A percentile compares a stretch with the other conserved stretches of the same genome.
Conservation (phyloP, 2,888 invertebrate species). For the Pyrochroa serraticornis region DNA sequence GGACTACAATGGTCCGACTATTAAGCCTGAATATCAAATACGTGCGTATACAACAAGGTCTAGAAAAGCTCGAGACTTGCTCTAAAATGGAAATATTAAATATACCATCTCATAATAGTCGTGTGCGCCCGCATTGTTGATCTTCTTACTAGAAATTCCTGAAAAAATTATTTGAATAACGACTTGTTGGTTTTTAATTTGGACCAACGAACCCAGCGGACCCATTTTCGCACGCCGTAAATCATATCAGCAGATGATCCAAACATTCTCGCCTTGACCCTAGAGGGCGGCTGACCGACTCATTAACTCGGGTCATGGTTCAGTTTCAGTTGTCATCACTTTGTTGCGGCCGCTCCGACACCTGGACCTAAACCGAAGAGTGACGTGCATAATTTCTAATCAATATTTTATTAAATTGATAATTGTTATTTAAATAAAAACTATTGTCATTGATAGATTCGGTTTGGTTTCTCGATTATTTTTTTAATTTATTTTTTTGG, state of each 20-base stretch:
- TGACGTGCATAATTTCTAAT: too few relatives aligned
- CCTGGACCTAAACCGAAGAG: background rate
- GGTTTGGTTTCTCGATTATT: too few relatives aligned
- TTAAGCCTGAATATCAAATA: conserved; percentile 47
- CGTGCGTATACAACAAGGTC: conserved; percentile 5
- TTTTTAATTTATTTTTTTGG: too few relatives aligned
- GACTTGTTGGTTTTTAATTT: background rate
- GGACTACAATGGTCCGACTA: conserved; percentile 51
- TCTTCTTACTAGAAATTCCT: too few relatives aligned
- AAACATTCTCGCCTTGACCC: background rate
- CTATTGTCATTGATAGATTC: too few relatives aligned
- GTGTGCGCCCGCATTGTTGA: too few relatives aligned
- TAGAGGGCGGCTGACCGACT: conserved; percentile 4
- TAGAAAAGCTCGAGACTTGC: background rate
- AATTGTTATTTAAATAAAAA: too few relatives aligned
- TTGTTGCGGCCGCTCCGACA: background rate
- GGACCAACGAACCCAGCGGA: background rate
- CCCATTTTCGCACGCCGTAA: conserved; percentile 4
- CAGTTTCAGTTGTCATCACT: conserved; percentile 8
- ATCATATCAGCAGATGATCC: conserved; percentile 4
- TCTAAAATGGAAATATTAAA: background rate
- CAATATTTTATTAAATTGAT: too few relatives aligned
- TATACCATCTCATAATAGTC: background rate
- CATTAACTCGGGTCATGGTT: conserved; percentile 5
- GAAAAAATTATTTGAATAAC: background rate